Percentiles rank a stretch among this genome's conserved stretches.
phyloP scores from a whole-genome alignment of 1,140 invertebrate species.

The silkworm (Bombyx mori) region ASM3026992v2 NC_085131.1:10276501-10277000 shows the following conservation, averaged over 20 bases:
- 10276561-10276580: too few relatives aligned
- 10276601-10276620: too few relatives aligned
- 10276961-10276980: conserved; percentile 42
- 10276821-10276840: conserved; percentile 49
- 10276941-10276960: conserved; percentile 43
- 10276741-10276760: conserved; percentile 60
- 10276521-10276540: not conserved
- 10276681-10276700: conserved; percentile 65
- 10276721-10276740: conserved; percentile 66
- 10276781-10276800: conserved; percentile 71
- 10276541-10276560: not conserved
- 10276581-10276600: too few relatives aligned
- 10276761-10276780: conserved; percentile 67
- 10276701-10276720: conserved; percentile 61
- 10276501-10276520: too few relatives aligned
- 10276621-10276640: too few relatives aligned
- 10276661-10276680: conserved; percentile 62
- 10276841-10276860: conserved; percentile 24
- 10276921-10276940: conserved; percentile 57
- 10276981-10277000: conserved; percentile 25
- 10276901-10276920: conserved; percentile 27
- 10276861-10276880: conserved; percentile 20
- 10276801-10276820: conserved; percentile 56
- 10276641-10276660: conserved; percentile 35
- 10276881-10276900: conserved; percentile 25